Percentiles rank a stretch among this genome's conserved stretches.
phyloP scores from a whole-genome alignment of 2,888 invertebrate genomes.

The Sinodicranocentrus sp. region DNA sequence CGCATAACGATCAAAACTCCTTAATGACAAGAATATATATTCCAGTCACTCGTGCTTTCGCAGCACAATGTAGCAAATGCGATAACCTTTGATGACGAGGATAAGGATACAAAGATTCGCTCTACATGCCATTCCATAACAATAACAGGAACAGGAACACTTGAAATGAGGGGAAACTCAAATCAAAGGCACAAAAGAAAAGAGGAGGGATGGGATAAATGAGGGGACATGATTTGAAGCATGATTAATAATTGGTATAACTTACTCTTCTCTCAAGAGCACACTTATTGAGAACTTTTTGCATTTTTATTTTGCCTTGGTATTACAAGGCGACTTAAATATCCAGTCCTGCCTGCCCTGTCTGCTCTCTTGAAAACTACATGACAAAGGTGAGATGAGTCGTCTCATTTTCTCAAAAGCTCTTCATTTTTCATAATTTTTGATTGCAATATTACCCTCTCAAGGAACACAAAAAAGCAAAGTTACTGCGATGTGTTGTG shows the following conservation, averaged over 20 bases:
- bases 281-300: slow-evolving; percentile 30
- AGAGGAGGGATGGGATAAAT: slow-evolving; percentile 3
- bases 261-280: slow-evolving; percentile 33
- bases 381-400: slow-evolving; percentile 25
- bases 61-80: slow-evolving; percentile 23
- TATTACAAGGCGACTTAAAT: background rate
- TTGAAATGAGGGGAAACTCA: slow-evolving; percentile 35
- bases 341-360: slow-evolving; percentile 19
- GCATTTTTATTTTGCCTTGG: slow-evolving; percentile 3
- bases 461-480: background rate
- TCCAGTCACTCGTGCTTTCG: slow-evolving; percentile 59
- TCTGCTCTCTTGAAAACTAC: slow-evolving; percentile 17
- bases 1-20: slow-evolving; percentile 6
- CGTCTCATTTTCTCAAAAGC: slow-evolving; percentile 38
- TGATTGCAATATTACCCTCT: slow-evolving; percentile 40
- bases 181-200: slow-evolving; percentile 8
- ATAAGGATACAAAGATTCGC: slow-evolving; percentile 30
- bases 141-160: slow-evolving; percentile 18
- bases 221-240: slow-evolving; percentile 41
- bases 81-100: background rate
- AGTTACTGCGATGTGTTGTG: background rate
- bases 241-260: slow-evolving; percentile 55
- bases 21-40: slow-evolving; percentile 56
- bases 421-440: slow-evolving; percentile 46
- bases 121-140: slow-evolving; percentile 45